Percentiles rank a stretch among this genome's conserved stretches.
Conservation (phyloP, 1,140 invertebrate genomes). For the Lutraria rhynchaena region DNA sequence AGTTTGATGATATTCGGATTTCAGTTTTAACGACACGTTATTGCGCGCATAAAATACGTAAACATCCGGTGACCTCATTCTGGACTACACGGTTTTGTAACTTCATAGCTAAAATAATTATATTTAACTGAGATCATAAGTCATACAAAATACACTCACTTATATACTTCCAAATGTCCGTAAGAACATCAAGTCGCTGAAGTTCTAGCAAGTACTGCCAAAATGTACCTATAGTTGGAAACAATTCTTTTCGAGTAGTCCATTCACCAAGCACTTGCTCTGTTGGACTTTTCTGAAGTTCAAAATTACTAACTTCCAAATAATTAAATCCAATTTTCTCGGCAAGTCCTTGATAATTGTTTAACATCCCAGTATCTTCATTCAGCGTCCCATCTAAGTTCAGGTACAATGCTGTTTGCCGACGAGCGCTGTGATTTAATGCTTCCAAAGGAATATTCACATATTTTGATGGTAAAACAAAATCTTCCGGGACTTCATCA, state of each 20-base stretch:
- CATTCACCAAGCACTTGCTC: conserved; percentile 44
- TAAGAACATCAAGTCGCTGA: conserved; percentile 41
- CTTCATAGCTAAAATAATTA: not conserved
- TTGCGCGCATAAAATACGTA: too few species aligned
- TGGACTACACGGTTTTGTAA: not conserved
- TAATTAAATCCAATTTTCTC: conserved; percentile 52
- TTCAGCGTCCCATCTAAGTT: conserved; percentile 37
- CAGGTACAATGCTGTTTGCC: conserved; percentile 36
- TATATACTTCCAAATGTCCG: conserved; percentile 29
- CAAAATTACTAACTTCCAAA: conserved; percentile 54
- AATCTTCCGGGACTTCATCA: conserved; percentile 19
- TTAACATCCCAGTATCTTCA: conserved; percentile 40
- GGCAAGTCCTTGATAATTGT: conserved; percentile 51
- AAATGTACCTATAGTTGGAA: conserved; percentile 42
- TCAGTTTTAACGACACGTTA: too few species aligned
- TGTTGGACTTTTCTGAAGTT: conserved; percentile 50
- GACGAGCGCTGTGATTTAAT: conserved; percentile 30
- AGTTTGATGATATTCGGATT: too few species aligned
- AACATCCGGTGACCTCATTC: too few species aligned
- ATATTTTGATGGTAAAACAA: conserved; percentile 39
- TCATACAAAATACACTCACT: conserved; percentile 37
- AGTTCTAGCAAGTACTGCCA: conserved; percentile 23
- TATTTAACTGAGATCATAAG: not conserved
- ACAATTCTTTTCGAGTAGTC: conserved; percentile 37
- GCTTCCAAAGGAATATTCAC: conserved; percentile 25